phyloP scores from a whole-genome alignment of 1,140 invertebrate genomes.

The Papilio polytes region DNA sequence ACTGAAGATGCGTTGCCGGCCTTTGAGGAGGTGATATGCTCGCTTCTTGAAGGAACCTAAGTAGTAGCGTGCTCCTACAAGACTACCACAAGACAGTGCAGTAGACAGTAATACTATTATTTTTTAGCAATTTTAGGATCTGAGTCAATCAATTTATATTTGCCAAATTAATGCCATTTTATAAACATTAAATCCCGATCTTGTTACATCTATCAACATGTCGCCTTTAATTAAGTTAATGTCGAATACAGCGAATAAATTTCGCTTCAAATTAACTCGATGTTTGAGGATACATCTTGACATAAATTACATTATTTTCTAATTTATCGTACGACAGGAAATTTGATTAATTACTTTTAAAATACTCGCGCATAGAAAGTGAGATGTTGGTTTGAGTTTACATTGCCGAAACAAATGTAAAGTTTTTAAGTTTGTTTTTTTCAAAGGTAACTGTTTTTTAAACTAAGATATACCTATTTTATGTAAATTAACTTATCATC shows the following conservation, averaged over 20 bases:
- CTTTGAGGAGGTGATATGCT: too few species aligned
- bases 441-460: too few species aligned
- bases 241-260: neutral
- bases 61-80: too few species aligned
- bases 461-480: too few species aligned
- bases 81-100: too few species aligned
- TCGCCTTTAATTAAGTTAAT: neutral
- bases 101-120: neutral
- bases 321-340: neutral
- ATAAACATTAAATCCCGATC: neutral
- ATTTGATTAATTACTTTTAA: neutral
- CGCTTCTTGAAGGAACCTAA: too few species aligned
- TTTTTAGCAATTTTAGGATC: neutral
- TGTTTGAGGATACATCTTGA: slow-evolving; percentile 17
- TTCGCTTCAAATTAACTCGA: neutral
- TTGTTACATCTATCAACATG: neutral
- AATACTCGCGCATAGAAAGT: neutral
- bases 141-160: neutral
- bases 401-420: neutral
- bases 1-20: too few species aligned
- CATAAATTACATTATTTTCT: slow-evolving; percentile 1
- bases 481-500: too few species aligned
- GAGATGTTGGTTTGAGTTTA: neutral
- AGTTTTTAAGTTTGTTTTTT: too few species aligned
- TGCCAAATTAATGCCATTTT: neutral